A percentile compares a stretch with the other conserved stretches of the same genome.
These are phyloP conservation scores for Rhagium mordax DNA, from an alignment of 2,888 invertebrate species.

Conservation along the genomic window DNA sequence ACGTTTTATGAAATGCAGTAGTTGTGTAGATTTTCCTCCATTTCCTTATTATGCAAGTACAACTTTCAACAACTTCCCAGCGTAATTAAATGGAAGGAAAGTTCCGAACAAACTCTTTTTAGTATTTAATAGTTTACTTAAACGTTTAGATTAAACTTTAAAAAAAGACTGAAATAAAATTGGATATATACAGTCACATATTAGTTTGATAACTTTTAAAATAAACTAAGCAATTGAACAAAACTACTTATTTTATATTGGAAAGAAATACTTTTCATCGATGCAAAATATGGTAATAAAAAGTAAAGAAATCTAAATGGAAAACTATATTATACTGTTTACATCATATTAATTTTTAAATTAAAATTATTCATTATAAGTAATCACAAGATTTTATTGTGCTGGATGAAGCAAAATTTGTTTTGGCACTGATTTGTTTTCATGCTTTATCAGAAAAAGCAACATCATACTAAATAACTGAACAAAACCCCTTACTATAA, in stretches of 20 bases:
- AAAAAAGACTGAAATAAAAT: background rate
- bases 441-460: too few relatives aligned
- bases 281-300: too few relatives aligned
- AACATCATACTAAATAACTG: too few relatives aligned
- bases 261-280: background rate
- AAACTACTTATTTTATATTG: background rate
- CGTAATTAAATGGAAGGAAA: background rate
- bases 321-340: too few relatives aligned
- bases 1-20: too few relatives aligned
- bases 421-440: too few relatives aligned
- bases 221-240: background rate
- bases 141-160: background rate
- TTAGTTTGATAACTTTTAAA: background rate
- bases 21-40: background rate
- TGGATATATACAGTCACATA: background rate
- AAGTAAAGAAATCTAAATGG: too few relatives aligned
- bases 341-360: too few relatives aligned
- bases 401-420: too few relatives aligned
- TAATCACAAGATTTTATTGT: too few relatives aligned
- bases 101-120: background rate
- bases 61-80: background rate
- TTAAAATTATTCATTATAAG: too few relatives aligned
- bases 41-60: background rate
- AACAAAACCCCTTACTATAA: too few relatives aligned
- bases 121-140: slow-evolving; percentile 9